Conservation (phyloP, 2,797 vertebrate genomes). For the Ctenopoma kingsleyae region DNA sequence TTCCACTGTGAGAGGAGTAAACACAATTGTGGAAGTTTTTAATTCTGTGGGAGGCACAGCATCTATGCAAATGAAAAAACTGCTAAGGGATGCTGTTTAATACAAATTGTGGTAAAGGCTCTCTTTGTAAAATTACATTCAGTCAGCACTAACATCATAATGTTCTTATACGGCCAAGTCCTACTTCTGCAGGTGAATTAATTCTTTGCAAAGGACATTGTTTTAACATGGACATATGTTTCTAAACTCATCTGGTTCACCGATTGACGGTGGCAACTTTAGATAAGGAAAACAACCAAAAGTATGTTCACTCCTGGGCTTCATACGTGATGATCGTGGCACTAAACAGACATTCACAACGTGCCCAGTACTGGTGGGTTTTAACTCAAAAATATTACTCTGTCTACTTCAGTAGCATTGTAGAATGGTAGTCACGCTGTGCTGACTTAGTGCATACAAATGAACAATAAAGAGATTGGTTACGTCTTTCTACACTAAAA, state of each 20-base stretch:
- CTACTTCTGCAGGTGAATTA: background rate
- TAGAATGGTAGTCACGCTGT: too few species aligned
- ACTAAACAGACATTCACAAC: too few species aligned
- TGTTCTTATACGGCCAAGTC: background rate
- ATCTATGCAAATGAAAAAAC: slow-evolving; percentile 52
- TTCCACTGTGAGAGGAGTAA: slow-evolving; percentile 30
- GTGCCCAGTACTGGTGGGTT: too few species aligned
- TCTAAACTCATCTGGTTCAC: too few species aligned
- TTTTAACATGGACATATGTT: background rate
- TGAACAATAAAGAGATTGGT: too few species aligned
- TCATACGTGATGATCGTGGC: too few species aligned
- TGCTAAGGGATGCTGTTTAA: slow-evolving; percentile 40
- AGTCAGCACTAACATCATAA: background rate
- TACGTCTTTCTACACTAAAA: too few species aligned
- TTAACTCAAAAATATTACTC: too few species aligned
- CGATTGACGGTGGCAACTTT: background rate
- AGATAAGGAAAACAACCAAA: background rate
- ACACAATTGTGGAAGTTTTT: slow-evolving; percentile 40
- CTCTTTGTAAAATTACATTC: slow-evolving; percentile 10
- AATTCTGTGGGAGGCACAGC: slow-evolving; percentile 40
- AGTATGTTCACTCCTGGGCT: too few species aligned
- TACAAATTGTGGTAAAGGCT: slow-evolving; percentile 27
- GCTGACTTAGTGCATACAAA: too few species aligned
- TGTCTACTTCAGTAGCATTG: too few species aligned
- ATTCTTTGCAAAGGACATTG: background rate